Conservation (phyloP, 2,797 vertebrate genomes). For the Malurus splendens region DNA sequence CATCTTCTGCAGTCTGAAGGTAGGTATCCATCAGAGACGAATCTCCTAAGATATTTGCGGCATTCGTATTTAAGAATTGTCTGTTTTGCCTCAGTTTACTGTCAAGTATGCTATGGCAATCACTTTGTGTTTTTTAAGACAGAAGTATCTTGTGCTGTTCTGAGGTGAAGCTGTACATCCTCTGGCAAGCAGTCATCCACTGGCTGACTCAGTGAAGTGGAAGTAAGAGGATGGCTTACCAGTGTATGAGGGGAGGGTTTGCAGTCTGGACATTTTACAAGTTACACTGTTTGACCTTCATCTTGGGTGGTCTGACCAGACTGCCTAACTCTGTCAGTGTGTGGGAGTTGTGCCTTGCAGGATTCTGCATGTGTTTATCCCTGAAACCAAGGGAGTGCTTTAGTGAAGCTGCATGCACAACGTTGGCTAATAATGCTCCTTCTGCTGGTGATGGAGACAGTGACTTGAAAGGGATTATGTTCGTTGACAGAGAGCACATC, state of each 20-base stretch:
- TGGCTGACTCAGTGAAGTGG: background rate
- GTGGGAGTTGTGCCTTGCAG: background rate
- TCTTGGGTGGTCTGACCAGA: slow-evolving; percentile 1
- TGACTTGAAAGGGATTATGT: background rate
- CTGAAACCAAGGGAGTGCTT: background rate
- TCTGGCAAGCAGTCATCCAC: background rate
- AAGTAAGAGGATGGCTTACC: background rate
- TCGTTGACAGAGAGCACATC: slow-evolving; percentile 37
- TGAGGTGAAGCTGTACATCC: background rate
- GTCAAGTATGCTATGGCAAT: background rate
- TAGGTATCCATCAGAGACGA: background rate
- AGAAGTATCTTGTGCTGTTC: background rate
- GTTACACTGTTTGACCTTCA: background rate
- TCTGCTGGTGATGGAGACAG: background rate
- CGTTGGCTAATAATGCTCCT: background rate
- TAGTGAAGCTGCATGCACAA: background rate
- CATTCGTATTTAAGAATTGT: background rate
- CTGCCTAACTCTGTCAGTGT: background rate
- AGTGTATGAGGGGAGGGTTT: background rate
- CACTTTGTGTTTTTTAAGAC: background rate
- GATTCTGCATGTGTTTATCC: background rate
- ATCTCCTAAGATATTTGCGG: background rate
- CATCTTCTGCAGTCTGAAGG: background rate
- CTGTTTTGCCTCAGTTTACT: background rate
- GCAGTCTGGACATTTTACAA: background rate